A percentile compares a stretch with the other conserved stretches of the same genome.
These are phyloP conservation scores for Leucosticte australis DNA, from an alignment of 2,113 vertebrate genomes.

Conservation along the genomic window DNA sequence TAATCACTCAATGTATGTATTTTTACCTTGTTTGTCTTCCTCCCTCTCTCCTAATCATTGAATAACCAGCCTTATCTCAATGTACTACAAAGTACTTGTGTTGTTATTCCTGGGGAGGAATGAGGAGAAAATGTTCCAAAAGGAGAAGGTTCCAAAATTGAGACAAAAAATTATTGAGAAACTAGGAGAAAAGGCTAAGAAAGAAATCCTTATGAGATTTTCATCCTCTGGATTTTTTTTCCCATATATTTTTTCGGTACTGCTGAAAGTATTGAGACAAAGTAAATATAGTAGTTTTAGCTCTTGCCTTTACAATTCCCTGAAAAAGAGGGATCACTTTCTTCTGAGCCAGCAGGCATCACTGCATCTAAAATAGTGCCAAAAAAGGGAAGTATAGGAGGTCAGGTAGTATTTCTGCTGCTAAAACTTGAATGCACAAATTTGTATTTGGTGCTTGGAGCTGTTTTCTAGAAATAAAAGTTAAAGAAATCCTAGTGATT, in stretches of 20 bases:
- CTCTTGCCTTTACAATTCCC: neutral
- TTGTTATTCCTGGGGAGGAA: neutral
- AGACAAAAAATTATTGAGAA: neutral
- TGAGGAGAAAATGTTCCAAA: neutral
- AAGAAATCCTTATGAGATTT: neutral
- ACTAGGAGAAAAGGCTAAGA: neutral
- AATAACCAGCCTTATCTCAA: neutral
- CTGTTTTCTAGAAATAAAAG: neutral
- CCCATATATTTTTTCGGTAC: neutral
- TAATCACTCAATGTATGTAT: neutral
- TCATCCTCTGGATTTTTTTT: neutral
- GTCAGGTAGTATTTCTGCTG: neutral
- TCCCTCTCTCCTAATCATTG: neutral
- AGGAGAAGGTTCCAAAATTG: neutral
- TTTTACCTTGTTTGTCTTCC: neutral
- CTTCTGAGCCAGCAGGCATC: neutral
- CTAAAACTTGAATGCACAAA: neutral
- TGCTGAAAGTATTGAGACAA: neutral
- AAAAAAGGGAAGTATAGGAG: neutral
- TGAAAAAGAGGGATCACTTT: neutral
- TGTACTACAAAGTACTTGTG: neutral
- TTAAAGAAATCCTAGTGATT: neutral
- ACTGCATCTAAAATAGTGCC: neutral
- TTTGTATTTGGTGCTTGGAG: neutral
- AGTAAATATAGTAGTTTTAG: neutral